phyloP scores from a whole-genome alignment of 2,797 vertebrate genomes.

The Premnoplex brunnescens region DNA sequence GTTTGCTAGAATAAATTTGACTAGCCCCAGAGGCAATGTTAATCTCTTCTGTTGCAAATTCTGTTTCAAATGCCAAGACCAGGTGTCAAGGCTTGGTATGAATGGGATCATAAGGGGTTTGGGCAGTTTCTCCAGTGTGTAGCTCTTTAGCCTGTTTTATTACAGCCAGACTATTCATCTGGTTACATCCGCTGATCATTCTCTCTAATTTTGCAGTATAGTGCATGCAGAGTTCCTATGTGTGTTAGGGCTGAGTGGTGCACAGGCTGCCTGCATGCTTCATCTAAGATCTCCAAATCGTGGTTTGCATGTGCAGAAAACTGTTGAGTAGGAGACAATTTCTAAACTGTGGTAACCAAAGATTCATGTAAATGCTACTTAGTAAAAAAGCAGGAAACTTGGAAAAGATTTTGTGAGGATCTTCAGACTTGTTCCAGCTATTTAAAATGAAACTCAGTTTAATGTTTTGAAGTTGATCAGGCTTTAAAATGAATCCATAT shows the following conservation, averaged over 20 bases:
- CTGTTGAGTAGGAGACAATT: neutral
- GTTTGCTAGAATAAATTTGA: conserved; percentile 7
- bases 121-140: neutral
- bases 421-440: neutral
- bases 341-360: neutral
- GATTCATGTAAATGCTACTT: neutral
- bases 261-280: neutral
- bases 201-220: neutral
- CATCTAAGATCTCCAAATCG: neutral
- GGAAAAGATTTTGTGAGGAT: neutral
- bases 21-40: neutral
- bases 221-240: neutral
- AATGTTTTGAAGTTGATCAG: neutral
- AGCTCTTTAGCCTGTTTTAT: neutral
- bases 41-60: conserved; percentile 10
- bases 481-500: neutral
- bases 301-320: neutral
- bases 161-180: neutral
- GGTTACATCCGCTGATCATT: neutral
- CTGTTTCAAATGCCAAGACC: neutral
- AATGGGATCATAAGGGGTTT: neutral
- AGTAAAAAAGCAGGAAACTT: neutral
- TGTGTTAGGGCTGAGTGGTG: neutral
- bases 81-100: neutral
- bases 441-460: neutral